Base-by-base conservation (phyloP, 2,888 invertebrate genomes). In the Lepidocyrtoides sp. region DNA sequence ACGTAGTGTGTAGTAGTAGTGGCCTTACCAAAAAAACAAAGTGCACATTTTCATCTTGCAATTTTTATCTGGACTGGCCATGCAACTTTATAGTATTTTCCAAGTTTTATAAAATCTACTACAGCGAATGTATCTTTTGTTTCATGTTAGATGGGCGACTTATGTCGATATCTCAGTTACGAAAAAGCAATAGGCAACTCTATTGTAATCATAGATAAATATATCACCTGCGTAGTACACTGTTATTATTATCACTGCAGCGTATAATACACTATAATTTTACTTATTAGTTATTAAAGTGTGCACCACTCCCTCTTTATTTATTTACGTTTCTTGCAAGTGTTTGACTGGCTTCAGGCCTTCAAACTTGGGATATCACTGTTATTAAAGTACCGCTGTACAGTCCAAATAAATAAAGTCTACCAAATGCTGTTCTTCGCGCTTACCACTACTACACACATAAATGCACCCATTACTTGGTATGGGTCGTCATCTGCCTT, bases 31-130 rank as follows among this genome's bases (percentile, higher is more conserved):
- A n/a, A 23, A 32, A 29, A 23, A 4, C 17, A 32, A 79, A 72
- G 63, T 84, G 84, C 84, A 90, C 51, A 77, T 23, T 83, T 82
- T 23, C 26, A 44, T 57, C 48, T 29, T 84, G 89, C 84, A 90
- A 84, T 84, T 84, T 57, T 90, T 89, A 84, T 77, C 89, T 77
- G 51, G 54, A 57, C 63, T 44, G 32, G 54, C 41, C 75, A 83
- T 89, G 83, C 89, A 83, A 57, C 83, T 17, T 10, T 26, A 23
- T 4, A 48, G 8, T 26, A 26, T n/a, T n/a, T n/a, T n/a, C n/a
- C n/a, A n/a, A n/a, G n/a, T n/a, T n/a, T n/a, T n/a, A n/a, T n/a
- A n/a, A n/a, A n/a, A n/a, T n/a, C n/a, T 75, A 51, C 51, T 48
- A 17, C 48, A 75, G 48, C 23, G n/a, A 20, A n/a, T 51, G 14